Evolutionary conservation across 2,888 invertebrate genomes (phyloP), one percentile per base, ranked within the genome.

Genomic region (Zeuzera pyrina): DNA sequence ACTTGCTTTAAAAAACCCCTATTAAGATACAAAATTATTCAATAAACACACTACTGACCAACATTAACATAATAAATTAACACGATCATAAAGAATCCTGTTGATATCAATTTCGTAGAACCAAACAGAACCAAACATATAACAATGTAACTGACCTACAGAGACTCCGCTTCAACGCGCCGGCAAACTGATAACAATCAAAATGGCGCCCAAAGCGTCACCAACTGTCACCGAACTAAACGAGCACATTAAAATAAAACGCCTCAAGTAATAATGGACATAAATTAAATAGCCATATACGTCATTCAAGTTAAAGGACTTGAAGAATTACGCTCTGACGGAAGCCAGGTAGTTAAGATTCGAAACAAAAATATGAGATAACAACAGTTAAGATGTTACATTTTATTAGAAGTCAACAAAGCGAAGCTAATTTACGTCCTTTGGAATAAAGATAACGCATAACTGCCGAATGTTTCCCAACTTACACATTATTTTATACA

Each of bases 261-360:
- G 57, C 61, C 57, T 60, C 49, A 46, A 53, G n/a, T n/a, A 61
- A 64, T 67, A 74, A 65, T 67, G 59, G 68, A 73, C 76, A 81
- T 83, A 83, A 83, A 81, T 83, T 79, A 81, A 69, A 71, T 62
- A 64, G 74, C 57, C 72, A 55, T 73, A 64, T 64, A 69, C 59
- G 79, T 79, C 81, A 79, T 57, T 81, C 78, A 79, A 65, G 55
- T 40, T 52, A 50, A 62, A 68, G 70, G 66, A 65, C 57, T 57
- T 57, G 45, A 56, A 63, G 66, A 63, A 57, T 70, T 64, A 67
- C 54, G 47, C 54, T 56, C 49, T 69, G 73, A 69, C 79, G 73
- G 78, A 78, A 81, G 78, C 74, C 81, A 81, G 81, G 81, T 81
- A 81, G 79, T 79, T 68, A 74, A 79, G 79, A 79, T 81, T 52